Conservation (phyloP, 30 jellyfish, hydroid and myxozoan species). For the Aurelia aurita complex sp. Pacific region DNA sequence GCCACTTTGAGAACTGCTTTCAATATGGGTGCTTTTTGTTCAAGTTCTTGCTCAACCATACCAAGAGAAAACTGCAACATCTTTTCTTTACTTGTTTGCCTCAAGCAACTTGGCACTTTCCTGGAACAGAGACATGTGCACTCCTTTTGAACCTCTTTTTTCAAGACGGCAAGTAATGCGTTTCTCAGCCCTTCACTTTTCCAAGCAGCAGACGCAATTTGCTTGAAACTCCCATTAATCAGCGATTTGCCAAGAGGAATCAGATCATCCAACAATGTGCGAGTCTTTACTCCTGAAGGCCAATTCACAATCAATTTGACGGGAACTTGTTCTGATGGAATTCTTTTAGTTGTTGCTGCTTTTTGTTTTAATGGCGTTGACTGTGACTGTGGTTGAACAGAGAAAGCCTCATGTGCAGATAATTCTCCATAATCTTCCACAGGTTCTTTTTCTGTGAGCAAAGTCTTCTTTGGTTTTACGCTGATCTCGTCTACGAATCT, state of each 20-base stretch:
- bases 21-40: conserved; percentile 3
- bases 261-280: not conserved
- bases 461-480: no score
- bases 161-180: not conserved
- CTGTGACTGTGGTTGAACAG: not conserved
- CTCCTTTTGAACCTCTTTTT: conserved; percentile 10
- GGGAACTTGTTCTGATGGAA: not conserved
- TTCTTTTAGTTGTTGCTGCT: not conserved
- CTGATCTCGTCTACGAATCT: no score
- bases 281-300: not conserved
- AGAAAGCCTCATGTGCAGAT: no score
- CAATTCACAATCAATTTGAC: not conserved
- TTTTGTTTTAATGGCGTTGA: not conserved
- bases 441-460: no score
- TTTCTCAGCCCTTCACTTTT: conserved; percentile 20
- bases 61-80: conserved; percentile 21
- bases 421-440: no score
- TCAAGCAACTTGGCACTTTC: conserved; percentile 15
- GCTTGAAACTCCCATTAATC: not conserved
- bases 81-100: conserved; percentile 9
- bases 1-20: conserved; percentile 34
- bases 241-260: conserved; percentile 2
- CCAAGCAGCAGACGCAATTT: conserved; percentile 16
- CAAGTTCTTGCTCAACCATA: conserved; percentile 14
- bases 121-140: conserved; percentile 3